These are phyloP conservation scores for Tympanuchus pallidicinctus DNA, from an alignment of 2,113 vertebrate genomes.

Conservation along the genomic window DNA sequence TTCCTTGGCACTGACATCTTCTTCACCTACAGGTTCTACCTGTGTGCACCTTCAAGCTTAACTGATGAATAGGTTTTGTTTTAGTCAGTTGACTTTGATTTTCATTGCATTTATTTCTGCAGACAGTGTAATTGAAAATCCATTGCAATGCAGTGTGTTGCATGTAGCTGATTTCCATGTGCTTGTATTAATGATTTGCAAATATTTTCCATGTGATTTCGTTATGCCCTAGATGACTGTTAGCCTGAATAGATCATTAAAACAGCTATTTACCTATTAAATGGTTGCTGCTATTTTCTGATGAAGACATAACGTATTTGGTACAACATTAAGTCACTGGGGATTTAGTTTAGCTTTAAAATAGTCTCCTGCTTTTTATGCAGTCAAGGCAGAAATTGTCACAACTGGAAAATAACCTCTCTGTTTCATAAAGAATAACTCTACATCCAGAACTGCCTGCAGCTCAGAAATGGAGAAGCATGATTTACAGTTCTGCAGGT, in stretches of 20 bases:
- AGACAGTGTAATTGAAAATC: neutral
- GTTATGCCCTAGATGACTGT: neutral
- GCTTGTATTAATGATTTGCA: neutral
- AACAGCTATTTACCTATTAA: neutral
- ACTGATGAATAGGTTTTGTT: neutral
- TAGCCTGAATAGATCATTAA: neutral
- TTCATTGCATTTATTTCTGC: neutral
- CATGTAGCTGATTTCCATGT: neutral
- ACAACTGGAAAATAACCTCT: neutral
- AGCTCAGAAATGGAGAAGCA: neutral
- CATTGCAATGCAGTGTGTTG: accelerated
- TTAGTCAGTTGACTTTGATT: neutral
- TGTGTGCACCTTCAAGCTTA: neutral
- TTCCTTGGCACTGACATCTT: neutral
- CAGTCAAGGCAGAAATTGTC: neutral
- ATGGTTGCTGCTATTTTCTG: neutral
- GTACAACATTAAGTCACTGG: neutral
- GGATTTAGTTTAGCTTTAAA: neutral
- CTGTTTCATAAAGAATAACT: neutral
- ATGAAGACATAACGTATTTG: neutral
- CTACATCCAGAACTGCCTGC: neutral
- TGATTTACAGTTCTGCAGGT: neutral
- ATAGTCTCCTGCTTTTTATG: neutral
- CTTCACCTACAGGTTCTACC: neutral
- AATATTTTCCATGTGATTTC: neutral